Evolutionary conservation across 2,113 vertebrate genomes (phyloP), one percentile per base, ranked within the genome.

Genomic region (Sylvicapra grimmia): DNA sequence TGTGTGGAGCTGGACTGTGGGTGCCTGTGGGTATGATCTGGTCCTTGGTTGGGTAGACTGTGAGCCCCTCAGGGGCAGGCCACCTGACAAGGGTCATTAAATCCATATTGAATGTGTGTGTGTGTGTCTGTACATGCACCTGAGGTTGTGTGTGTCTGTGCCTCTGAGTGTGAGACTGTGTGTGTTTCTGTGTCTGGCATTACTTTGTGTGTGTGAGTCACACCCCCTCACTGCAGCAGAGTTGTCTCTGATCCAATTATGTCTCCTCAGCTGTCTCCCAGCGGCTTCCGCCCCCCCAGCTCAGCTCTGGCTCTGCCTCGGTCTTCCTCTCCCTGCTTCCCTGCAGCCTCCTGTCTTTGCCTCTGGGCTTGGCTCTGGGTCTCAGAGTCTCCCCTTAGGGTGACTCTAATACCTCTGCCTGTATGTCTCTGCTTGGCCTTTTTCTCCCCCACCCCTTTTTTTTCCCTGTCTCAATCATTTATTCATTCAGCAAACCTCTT

Each of bases 241-340:
- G 96, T 97, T 97, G 97, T 97, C 61, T 97, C 89, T 97, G 97
- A 98, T 98, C 97, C 97, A 98, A 88, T 98, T 98, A 94, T 93
- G 91, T 97, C 93, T 97, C 94, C 94, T 97, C 53, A 86, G 94
- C 96, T 97, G 97, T 97, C 95, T 97, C 79, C 63, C 51, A 89
- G 95, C 2, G 8, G 90, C 94, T 91, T 84, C 75, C 31, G 2
- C 92, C 93, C 33, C 93, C n/a, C 31, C 40, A 53, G 89, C 68
- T 83, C 95, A 58, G 72, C 40, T 49, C 93, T n/a, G 86, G 19
- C 51, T 92, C 84, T 82, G 68, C 89, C 18, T 8, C 12, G 40
- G 44, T n/a, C 54, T 65, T 54, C 58, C 49, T 63, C 47, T 96
- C 58, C 44, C 96, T 84, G 82, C 53, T 53, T 59, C 72, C 72